Base-by-base conservation (phyloP, 2,888 invertebrate genomes). In the Anagyrus pseudococci region DNA sequence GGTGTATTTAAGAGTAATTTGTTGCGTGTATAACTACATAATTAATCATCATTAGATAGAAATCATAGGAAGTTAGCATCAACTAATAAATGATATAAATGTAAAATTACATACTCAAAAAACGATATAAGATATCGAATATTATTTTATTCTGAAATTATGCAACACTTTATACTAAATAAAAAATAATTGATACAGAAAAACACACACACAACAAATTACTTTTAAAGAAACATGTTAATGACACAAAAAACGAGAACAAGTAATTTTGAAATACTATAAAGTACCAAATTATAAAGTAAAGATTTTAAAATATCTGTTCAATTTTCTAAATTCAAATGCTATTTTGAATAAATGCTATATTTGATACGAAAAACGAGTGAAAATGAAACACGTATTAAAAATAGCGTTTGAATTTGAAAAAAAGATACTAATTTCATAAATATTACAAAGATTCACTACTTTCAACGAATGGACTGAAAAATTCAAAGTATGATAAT, bases 111-210 rank as follows among this genome's bases (percentile, higher is more conserved):
- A 37, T 62, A 56, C 26, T 61, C 53, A 17, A 49, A 40, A 8
- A 43, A 57, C 33, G 15, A 37, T 13, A 60, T 65, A 65, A 55
- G 4, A 58, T 55, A 58, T 48, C 43, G 22, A 62, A 64, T 47
- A 56, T 64, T 60, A 61, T 65, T 65, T 65, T 62, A 61, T 46
- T 23, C 56, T 58, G 58, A 64, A 55, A 58, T 61, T 58, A 61
- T 54, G 48, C 54, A 58, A 53, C n/a, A n/a, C 49, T 64, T 61
- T 54, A 56, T 55, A 62, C 54, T 47, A 47, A 47, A 48, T 26
- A 57, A 56, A 64, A 43, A n/a, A 29, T 58, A 58, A 52, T 44
- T 37, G 40, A 57, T 57, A 20, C 61, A 46, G 52, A 49, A 25
- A 50, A 43, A 15, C n/a, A n/a, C n/a, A 29, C 47, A 48, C 48